Evolutionary conservation across 2,797 vertebrate genomes (phyloP), one percentile per base, ranked within the genome.

Genomic region (Sebastes flavidus): DNA sequence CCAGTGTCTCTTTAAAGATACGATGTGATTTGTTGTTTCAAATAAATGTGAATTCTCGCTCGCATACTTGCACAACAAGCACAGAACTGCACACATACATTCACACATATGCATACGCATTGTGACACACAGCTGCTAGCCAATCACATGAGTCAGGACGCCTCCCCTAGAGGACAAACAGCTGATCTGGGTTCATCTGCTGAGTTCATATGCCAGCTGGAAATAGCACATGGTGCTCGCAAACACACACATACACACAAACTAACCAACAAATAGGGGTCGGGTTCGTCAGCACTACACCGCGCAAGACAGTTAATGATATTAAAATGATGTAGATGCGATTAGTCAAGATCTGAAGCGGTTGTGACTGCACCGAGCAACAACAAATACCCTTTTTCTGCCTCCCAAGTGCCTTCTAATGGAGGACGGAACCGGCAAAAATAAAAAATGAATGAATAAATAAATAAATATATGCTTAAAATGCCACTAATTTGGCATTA

Each of bases 181-280:
- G 88, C 88, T 91, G 91, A 94, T 91, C 86, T 69, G 83, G 77
- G 85, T 92, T 93, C 91, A 91, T 92, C 79, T 85, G 86, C 86
- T 38, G 71, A 88, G 82, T 89, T 93, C 83, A 85, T 85, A 81
- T 71, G 89, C 77, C 90, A 85, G 81, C 88, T 92, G 83, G 74
- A 90, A 88, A 87, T 77, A 85, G 82, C 79, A 90, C 90, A 90
- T 75, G 78, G 81, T 67, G 75, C 77, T 71, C 65, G 24, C 70
- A 70, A 70, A 72, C 55, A 80, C 24, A 62, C 59, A 69, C 36
- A 83, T 67, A 68, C 68, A 70, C 61, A 73, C 63, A 72, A 27
- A 77, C 61, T 2, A 75, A 72, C 65, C 34, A 30, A 38, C 22
- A 14, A 38, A 79, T 3, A 49, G 34, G 32, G 72, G 77, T 81